Evolutionary conservation across 35 echinoderm and acorn worm species (phyloP), one percentile per base, ranked within the genome.

Genomic region (Stichopus chloronotus): DNA sequence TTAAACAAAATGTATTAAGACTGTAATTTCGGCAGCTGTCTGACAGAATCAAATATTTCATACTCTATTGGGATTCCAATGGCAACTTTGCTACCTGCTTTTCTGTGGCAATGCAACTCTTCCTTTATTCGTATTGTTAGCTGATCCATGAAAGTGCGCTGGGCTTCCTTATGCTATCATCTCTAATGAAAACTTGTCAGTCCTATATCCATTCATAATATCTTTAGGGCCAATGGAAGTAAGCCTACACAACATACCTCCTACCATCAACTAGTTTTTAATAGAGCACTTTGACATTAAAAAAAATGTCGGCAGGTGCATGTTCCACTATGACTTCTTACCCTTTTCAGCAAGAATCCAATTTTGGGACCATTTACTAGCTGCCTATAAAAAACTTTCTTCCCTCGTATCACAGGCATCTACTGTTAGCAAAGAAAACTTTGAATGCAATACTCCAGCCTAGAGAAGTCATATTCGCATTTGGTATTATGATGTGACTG

Each of bases 41-140:
- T 76, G 71, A 76, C 16, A 76, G 71, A 76, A 76, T 76, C 71
- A 76, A 76, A 76, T 76, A 23, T 76, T 76, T 76, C 71, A 76
- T 76, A 76, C 71, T 76, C 16, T 76, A 76, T 76, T 4, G 71
- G 71, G 71, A 76, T 76, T 23, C 71, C 24, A n/a, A 76, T 76
- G 71, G 11, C 11, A 76, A 76, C 71, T 76, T 76, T 76, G 71
- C 24, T 76, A 76, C 24, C 71, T 76, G 71, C 17, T 76, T 76
- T 76, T 76, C 71, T 76, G 71, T 76, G 71, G 71, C 71, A 76
- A 76, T 76, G 71, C 71, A 76, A 76, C 11, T 76, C 71, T 76
- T 76, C 71, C 11, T 12, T 76, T 76, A 76, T 76, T 76, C 71
- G 71, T 76, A 76, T 76, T 76, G 17, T 76, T 76, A 76, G 71